phyloP scores from a whole-genome alignment of 2,113 vertebrate genomes.

The Salminus brasiliensis region DNA sequence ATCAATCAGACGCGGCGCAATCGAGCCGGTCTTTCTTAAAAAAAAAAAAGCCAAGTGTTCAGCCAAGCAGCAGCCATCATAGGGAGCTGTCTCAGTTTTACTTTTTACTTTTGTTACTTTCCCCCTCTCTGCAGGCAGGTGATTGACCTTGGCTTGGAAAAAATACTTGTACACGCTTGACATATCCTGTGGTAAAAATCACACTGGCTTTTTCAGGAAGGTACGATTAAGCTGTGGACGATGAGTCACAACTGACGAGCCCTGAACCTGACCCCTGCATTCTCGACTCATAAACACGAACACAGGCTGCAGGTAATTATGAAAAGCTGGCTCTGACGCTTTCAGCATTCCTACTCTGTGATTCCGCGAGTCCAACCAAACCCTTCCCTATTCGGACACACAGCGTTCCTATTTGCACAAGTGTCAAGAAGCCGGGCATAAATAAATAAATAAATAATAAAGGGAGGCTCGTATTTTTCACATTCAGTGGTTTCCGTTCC shows the following conservation, averaged over 20 bases:
- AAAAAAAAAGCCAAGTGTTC: no score
- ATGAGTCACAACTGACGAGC: not conserved
- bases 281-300: not conserved
- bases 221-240: not conserved
- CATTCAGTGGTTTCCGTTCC: no score
- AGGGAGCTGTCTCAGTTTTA: not conserved
- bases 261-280: not conserved
- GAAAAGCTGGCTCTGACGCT: not conserved
- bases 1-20: not conserved
- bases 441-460: no score
- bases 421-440: no score
- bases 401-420: not conserved
- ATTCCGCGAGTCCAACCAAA: not conserved
- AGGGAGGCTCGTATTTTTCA: no score
- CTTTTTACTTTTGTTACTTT: not conserved
- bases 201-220: not conserved
- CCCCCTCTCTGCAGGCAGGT: not conserved
- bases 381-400: not conserved
- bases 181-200: constrained; percentile 22
- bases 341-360: constrained; percentile 4
- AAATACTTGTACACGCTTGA: not conserved
- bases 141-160: constrained; percentile 34
- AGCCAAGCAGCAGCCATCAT: not conserved
- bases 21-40: not conserved
- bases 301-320: not conserved